Conservation (phyloP, 2,888 invertebrate species). For the Itoplectis maculator region DNA sequence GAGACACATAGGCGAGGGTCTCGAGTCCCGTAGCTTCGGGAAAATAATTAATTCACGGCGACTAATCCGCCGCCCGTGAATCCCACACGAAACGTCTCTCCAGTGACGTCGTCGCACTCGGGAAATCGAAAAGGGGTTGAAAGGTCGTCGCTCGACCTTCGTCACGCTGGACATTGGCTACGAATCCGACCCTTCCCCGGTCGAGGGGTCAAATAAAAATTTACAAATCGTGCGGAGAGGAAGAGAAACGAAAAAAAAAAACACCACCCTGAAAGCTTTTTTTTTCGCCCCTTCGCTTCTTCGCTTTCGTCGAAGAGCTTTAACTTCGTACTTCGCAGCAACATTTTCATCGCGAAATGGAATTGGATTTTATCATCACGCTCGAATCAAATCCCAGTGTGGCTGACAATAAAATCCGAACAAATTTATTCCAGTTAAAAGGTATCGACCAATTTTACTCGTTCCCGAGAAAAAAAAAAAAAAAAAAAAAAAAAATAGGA, state of each 20-base stretch:
- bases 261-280: neutral
- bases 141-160: constrained; percentile 51
- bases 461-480: too few relatives aligned
- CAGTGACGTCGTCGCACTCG: neutral
- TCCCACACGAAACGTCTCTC: constrained; percentile 46
- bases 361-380: neutral
- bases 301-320: neutral
- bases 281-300: neutral
- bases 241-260: constrained; percentile 3
- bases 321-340: neutral
- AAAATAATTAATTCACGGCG: constrained; percentile 62
- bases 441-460: neutral
- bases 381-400: neutral
- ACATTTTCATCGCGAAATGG: constrained; percentile 1
- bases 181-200: neutral
- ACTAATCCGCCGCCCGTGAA: constrained; percentile 54
- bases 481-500: too few relatives aligned
- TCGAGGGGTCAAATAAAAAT: constrained; percentile 20
- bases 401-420: too few relatives aligned
- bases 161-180: constrained; percentile 9
- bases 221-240: too few relatives aligned
- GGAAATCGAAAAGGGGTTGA: constrained; percentile 54
- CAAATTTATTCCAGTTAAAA: too few relatives aligned
- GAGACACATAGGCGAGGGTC: neutral
- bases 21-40: constrained; percentile 14